Evolutionary conservation across 2,888 invertebrate species (phyloP).

Genomic region (Thereva unica): DNA sequence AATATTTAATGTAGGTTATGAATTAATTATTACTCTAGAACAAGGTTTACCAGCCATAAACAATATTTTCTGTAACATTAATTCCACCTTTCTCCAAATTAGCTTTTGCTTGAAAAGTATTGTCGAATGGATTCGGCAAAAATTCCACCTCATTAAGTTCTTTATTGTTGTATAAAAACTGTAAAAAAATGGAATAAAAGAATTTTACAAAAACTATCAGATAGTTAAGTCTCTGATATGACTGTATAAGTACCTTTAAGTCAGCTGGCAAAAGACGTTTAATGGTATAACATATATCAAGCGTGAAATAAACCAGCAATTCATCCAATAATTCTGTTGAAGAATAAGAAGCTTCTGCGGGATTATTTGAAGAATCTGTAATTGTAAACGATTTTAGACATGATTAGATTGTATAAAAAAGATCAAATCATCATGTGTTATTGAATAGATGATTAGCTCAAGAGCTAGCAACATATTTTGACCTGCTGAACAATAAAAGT

Average conservation of each 20-base stretch:
- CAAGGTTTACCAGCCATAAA: slow-evolving; percentile 69
- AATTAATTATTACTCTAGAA: slow-evolving; percentile 16
- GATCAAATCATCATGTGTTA: too few species aligned
- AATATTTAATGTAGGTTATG: slow-evolving; percentile 41
- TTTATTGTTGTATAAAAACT: slow-evolving; percentile 51
- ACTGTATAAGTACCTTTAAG: slow-evolving; percentile 63
- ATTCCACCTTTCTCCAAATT: slow-evolving; percentile 81
- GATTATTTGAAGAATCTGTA: neutral
- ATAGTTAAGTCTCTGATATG: too few species aligned
- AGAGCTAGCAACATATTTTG: too few species aligned
- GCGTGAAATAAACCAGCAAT: slow-evolving; percentile 73
- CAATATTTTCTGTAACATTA: slow-evolving; percentile 78
- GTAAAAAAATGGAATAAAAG: slow-evolving; percentile 49
- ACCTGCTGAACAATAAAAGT: too few species aligned
- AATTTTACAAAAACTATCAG: neutral
- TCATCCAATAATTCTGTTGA: slow-evolving; percentile 67
- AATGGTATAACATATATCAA: slow-evolving; percentile 77
- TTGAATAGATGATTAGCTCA: too few species aligned
- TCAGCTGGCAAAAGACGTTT: slow-evolving; percentile 85
- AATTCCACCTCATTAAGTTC: slow-evolving; percentile 49
- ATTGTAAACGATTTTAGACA: neutral
- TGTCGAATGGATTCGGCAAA: slow-evolving; percentile 72
- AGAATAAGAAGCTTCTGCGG: neutral
- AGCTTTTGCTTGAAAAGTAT: slow-evolving; percentile 63
- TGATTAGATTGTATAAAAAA: too few species aligned